Conservation (phyloP, 30 jellyfish, hydroid and myxozoan genomes). For the Hydractinia echinata region DNA sequence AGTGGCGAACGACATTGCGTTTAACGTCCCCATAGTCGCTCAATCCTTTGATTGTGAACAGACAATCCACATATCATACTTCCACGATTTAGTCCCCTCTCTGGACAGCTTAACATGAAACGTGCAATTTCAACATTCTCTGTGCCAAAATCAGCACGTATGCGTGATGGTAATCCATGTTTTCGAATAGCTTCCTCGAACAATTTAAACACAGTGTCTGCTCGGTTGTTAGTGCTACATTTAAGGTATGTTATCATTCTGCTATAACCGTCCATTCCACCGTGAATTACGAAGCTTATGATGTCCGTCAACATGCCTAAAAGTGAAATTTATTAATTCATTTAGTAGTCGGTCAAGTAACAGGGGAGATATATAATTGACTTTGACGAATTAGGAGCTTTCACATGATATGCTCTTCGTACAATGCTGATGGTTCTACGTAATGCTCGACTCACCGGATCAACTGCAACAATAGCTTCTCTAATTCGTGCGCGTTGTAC, state of each 20-base stretch:
- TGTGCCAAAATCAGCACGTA: constrained; percentile 25
- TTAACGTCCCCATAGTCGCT: constrained; percentile 16
- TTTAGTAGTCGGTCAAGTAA: too few species aligned
- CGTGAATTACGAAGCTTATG: constrained; percentile 37
- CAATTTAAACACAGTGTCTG: neutral
- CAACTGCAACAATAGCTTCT: constrained; percentile 30
- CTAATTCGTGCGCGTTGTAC: constrained; percentile 39
- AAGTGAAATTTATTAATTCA: neutral
- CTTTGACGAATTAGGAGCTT: constrained; percentile 23
- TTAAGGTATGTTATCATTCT: neutral
- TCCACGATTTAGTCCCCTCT: neutral
- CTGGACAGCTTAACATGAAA: neutral
- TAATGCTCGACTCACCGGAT: constrained; percentile 53
- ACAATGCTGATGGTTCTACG: constrained; percentile 27
- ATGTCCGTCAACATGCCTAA: constrained; percentile 42
- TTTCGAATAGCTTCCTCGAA: constrained; percentile 24
- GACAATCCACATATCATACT: neutral
- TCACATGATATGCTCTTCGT: constrained; percentile 40
- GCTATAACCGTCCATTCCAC: constrained; percentile 30
- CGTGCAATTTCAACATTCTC: constrained; percentile 1
- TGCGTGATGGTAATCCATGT: constrained; percentile 12
- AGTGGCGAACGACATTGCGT: neutral
- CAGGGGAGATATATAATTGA: neutral
- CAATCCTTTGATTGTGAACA: constrained; percentile 40
- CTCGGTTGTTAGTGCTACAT: neutral